phyloP scores from a whole-genome alignment of 2,113 vertebrate genomes.

The Seriola quinqueradiata region DNA sequence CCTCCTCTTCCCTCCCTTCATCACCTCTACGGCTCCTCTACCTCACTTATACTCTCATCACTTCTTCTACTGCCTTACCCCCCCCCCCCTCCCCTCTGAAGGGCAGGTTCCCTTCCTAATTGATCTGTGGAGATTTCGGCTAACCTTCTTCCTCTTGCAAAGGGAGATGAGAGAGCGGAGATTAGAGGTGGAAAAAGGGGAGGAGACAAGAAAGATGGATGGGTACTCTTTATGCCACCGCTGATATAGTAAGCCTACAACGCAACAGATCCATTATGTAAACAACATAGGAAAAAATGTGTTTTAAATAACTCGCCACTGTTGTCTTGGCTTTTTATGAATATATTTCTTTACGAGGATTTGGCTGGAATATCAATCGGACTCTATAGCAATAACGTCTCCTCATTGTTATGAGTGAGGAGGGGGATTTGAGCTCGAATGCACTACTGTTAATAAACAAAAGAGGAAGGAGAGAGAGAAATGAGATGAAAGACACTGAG shows the following conservation, averaged over 20 bases:
- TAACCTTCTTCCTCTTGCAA: slow-evolving; percentile 86
- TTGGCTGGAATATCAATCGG: slow-evolving; percentile 18
- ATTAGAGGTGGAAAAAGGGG: slow-evolving; percentile 64
- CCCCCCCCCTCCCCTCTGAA: slow-evolving; percentile 81
- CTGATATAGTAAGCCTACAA: slow-evolving; percentile 57
- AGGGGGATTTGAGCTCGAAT: slow-evolving; percentile 21
- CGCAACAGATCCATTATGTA: slow-evolving; percentile 56
- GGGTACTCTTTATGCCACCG: slow-evolving; percentile 45
- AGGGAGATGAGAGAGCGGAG: slow-evolving; percentile 71
- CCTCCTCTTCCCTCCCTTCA: slow-evolving; percentile 7
- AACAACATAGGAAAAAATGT: slow-evolving; percentile 29
- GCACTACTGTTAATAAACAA: slow-evolving; percentile 41
- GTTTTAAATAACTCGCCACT: slow-evolving; percentile 40
- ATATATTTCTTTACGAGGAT: neutral
- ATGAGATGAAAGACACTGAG: slow-evolving; percentile 35
- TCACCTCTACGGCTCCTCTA: slow-evolving; percentile 35
- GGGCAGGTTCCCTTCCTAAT: slow-evolving; percentile 94
- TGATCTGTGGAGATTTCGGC: slow-evolving; percentile 93
- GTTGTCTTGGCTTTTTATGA: slow-evolving; percentile 20
- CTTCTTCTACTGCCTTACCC: slow-evolving; percentile 15
- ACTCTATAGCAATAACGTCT: slow-evolving; percentile 6
- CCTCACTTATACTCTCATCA: slow-evolving; percentile 33
- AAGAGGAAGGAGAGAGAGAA: slow-evolving; percentile 13
- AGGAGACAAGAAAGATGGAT: slow-evolving; percentile 72
- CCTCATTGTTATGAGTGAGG: slow-evolving; percentile 2